These are phyloP conservation scores for Erebia aethiops DNA, from an alignment of 2,888 invertebrate species.

Conservation along the genomic window DNA sequence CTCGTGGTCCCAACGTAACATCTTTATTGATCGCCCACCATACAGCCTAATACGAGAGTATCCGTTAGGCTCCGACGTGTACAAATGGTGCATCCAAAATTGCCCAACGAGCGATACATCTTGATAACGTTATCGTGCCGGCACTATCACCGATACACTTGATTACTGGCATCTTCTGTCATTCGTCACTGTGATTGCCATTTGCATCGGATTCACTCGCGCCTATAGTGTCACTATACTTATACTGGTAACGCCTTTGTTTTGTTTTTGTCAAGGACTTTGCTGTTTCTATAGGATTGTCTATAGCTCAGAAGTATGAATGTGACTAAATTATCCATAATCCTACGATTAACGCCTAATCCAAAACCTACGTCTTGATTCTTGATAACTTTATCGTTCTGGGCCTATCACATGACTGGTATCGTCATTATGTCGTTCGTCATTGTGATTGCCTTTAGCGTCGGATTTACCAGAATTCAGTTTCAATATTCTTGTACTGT, in stretches of 20 bases:
- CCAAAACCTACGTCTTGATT: no score
- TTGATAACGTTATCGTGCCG: constrained; percentile 48
- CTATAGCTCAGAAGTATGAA: no score
- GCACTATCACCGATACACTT: constrained; percentile 47
- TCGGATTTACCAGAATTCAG: no score
- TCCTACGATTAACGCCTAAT: no score
- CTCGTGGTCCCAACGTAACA: constrained; percentile 46
- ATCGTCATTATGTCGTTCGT: no score
- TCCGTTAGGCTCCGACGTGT: constrained; percentile 53
- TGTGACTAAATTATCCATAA: no score
- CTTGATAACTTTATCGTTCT: no score
- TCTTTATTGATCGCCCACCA: constrained; percentile 59
- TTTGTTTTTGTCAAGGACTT: no score
- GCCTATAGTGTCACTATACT: not conserved
- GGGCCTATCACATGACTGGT: no score
- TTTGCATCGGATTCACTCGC: constrained; percentile 16
- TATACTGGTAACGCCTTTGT: not conserved
- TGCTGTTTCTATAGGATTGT: no score
- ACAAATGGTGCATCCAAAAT: constrained; percentile 63
- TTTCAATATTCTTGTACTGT: no score
- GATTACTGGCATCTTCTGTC: constrained; percentile 50
- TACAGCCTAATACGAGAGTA: constrained; percentile 53
- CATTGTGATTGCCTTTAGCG: no score
- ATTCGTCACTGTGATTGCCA: constrained; percentile 48
- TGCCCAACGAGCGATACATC: constrained; percentile 52